Evolutionary conservation across 2,888 invertebrate genomes (phyloP).

Genomic region (Aphodius sticticus): DNA sequence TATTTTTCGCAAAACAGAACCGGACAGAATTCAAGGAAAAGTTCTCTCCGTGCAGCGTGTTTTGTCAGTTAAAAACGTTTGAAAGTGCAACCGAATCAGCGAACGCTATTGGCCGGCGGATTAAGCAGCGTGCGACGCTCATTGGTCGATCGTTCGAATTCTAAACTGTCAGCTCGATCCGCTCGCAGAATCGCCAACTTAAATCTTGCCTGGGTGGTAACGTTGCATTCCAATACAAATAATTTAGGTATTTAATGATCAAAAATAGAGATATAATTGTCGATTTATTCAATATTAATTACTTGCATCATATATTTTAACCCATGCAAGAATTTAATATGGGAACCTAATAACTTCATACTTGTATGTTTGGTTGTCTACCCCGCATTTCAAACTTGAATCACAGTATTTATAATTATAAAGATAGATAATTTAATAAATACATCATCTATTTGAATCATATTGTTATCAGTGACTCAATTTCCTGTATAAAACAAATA

Average conservation of each 20-base stretch:
- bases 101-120: slow-evolving; percentile 29
- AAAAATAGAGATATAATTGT: neutral
- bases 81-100: slow-evolving; percentile 25
- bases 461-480: neutral
- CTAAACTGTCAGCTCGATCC: slow-evolving; percentile 31
- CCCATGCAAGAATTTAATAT: no score
- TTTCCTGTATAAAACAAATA: neutral
- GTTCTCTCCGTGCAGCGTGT: slow-evolving; percentile 25
- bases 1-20: slow-evolving; percentile 17
- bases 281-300: neutral
- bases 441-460: neutral
- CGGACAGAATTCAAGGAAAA: slow-evolving; percentile 26
- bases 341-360: no score
- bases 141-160: slow-evolving; percentile 34
- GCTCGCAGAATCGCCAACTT: neutral
- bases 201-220: neutral
- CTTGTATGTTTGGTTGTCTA: no score
- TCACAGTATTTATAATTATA: no score
- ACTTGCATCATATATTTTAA: neutral
- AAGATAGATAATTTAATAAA: no score
- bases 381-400: no score
- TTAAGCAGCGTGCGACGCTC: slow-evolving; percentile 31
- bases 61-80: slow-evolving; percentile 38
- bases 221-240: neutral
- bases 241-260: neutral